Evolutionary conservation across 2,888 invertebrate species (phyloP), one percentile per base, ranked within the genome.

Genomic region (Drosophila hawaiiensis): DNA sequence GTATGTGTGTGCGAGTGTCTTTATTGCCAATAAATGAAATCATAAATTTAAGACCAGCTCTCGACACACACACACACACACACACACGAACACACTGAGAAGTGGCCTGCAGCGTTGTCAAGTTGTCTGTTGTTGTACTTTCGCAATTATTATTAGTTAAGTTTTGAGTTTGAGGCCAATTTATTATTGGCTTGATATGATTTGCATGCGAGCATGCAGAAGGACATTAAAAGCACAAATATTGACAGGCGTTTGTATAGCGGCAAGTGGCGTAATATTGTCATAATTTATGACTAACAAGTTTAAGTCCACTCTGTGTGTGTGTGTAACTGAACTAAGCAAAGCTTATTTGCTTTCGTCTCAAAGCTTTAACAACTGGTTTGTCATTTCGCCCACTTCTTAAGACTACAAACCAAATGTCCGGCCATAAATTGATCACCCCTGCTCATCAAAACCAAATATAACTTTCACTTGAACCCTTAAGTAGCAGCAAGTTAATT

Each of bases 21-120:
- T 68, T 81, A 83, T 81, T 79, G 83, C 39, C 74, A 54, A 81
- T 82, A 77, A 84, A 87, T 77, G 79, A 81, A 84, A 79, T 72
- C 88, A 77, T 75, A 74, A 83, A 88, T 88, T 88, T 71, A 49
- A 62, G 61, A 61, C 73, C 68, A 67, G 61, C 65, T 82, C 61
- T 41, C 50, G 49, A 65, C 43, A 61, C 43, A 68, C 47, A 28
- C 60, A 63, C 39, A 55, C 43, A 43, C 35, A 43, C 19, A 35
- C 60, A 55, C 39, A 29, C 35, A 43, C 19, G 35, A 1, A 50
- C 33, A 52, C 16, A 37, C 37, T 33, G 54, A 43, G 29, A 39
- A 56, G 41, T 56, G 41, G 22, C 74, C 73, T 52, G 47, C 28
- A 68, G 80, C 66, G n/a, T 55, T 74, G 58, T 67, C 68, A 68